Conservation (phyloP, 2,113 vertebrate species). For the Apteryx mantelli region DNA sequence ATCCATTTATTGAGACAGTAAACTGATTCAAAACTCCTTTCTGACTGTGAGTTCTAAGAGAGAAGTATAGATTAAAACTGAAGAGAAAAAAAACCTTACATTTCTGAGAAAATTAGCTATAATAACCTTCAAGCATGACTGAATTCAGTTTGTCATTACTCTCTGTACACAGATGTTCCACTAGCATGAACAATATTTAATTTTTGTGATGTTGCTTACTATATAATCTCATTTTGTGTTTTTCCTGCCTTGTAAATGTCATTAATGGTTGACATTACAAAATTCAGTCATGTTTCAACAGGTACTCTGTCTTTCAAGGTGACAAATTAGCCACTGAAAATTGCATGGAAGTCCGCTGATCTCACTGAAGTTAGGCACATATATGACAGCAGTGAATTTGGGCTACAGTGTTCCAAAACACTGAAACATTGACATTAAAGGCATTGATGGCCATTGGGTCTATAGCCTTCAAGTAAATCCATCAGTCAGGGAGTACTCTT, state of each 20-base stretch:
- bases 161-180: not conserved
- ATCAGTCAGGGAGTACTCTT: not conserved
- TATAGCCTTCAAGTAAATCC: not conserved
- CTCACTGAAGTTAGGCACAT: not conserved
- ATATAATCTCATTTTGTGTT: not conserved
- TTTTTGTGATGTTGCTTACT: conserved; percentile 6
- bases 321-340: not conserved
- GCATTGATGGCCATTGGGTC: not conserved
- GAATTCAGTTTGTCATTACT: not conserved
- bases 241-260: not conserved
- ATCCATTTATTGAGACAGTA: not conserved
- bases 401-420: not conserved
- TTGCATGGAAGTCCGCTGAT: not conserved
- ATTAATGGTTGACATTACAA: not conserved
- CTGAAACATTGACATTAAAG: not conserved
- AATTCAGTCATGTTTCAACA: not conserved
- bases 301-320: not conserved
- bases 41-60: not conserved
- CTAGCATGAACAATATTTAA: not conserved
- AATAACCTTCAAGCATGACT: not conserved
- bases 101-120: not conserved
- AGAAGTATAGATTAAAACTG: not conserved
- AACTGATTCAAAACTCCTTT: not conserved
- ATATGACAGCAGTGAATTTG: not conserved
- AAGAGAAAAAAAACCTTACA: not conserved